These are phyloP conservation scores for Leguminivora glycinivorella DNA, from an alignment of 1,140 invertebrate species.

Conservation along the genomic window DNA sequence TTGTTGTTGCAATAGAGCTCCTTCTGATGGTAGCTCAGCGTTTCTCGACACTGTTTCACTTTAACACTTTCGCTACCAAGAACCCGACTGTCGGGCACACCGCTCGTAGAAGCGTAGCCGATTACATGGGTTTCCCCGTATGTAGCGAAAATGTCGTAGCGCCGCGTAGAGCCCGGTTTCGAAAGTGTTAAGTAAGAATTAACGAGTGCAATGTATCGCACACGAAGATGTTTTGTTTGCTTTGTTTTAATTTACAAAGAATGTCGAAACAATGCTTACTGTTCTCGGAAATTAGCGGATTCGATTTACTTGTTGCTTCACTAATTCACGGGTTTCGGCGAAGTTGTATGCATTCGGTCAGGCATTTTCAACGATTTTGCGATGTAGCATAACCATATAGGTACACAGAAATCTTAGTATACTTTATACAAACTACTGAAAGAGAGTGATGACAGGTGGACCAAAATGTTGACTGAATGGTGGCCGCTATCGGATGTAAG, in stretches of 20 bases:
- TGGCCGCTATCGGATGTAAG: too few species aligned
- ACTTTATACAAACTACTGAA: too few species aligned
- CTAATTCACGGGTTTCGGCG: constrained; percentile 47
- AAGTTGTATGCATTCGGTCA: constrained; percentile 33
- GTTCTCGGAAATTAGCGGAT: constrained; percentile 65
- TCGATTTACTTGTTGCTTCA: constrained; percentile 54
- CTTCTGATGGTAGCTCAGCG: neutral
- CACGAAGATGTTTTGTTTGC: constrained; percentile 34
- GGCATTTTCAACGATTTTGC: constrained; percentile 32
- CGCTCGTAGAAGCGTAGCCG: too few species aligned
- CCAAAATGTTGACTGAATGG: too few species aligned
- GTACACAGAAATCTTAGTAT: too few species aligned
- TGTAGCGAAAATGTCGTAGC: too few species aligned
- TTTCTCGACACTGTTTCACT: neutral
- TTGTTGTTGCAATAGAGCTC: neutral
- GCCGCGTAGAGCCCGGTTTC: too few species aligned
- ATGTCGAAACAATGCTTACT: constrained; percentile 48
- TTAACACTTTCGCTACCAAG: too few species aligned
- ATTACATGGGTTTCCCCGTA: too few species aligned
- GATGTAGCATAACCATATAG: constrained; percentile 30
- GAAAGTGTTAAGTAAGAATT: neutral
- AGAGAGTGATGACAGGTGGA: too few species aligned
- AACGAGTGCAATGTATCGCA: neutral
- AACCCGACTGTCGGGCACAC: too few species aligned
- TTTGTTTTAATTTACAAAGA: constrained; percentile 31